Base-by-base conservation (phyloP, 2,113 vertebrate genomes). In the Scalopus aquaticus region DNA sequence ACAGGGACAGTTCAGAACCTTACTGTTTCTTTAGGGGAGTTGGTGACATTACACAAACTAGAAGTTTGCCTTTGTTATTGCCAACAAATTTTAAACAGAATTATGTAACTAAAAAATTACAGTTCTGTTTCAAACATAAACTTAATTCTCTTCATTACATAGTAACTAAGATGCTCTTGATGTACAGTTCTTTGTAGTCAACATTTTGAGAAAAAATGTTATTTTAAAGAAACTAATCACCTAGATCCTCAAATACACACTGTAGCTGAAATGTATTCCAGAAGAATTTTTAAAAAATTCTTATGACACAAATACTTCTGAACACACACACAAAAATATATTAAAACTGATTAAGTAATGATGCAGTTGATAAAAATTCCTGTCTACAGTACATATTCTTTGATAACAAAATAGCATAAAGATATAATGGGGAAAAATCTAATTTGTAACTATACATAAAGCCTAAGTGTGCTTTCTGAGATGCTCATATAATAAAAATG, bases 121-220 rank as follows among this genome's bases (percentile, higher is more conserved):
- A 89, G 24, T 24, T 95, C 46, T 67, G 81, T 39, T 85, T 91
- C 73, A 24, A 86, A 91, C 11, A 86, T 64, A 67, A 58, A n/a
- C 30, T 78, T 2, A 54, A 44, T n/a, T 12, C 26, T 85, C n/a
- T 69, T 81, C 62, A 90, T 64, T 90, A 90, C 35, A 73, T 3
- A 88, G 22, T 42, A 95, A 88, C 6, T 62, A 24, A 78, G 90
- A 8, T 76, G 60, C 65, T 90, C 72, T 78, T 94, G 26, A 91
- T 62, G 58, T 54, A 8, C 4, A 91, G 3, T 81, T 88, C n/a
- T 93, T 84, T 77, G 39, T 22, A 86, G 35, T 88, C 30, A 91
- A 28, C 82, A 91, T 86, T 92, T 93, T 77, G 80, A 81, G 88
- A 74, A 90, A 94, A 86, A 94, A 37, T 76, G 83, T 58, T 73